phyloP scores from a whole-genome alignment of 2,113 vertebrate genomes.

The Gambusia holbrooki region DNA sequence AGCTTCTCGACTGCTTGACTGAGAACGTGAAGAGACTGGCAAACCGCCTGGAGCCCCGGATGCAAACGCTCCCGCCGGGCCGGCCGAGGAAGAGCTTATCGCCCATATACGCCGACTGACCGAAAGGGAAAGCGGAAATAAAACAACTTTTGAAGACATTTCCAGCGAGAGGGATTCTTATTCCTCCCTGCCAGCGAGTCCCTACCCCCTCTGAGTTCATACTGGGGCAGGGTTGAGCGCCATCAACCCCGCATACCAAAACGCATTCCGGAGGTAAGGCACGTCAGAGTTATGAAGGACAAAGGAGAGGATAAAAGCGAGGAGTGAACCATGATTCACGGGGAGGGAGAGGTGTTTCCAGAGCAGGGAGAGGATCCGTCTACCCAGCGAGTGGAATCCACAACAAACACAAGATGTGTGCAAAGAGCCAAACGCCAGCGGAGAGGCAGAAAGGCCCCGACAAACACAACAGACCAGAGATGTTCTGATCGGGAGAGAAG shows the following conservation, averaged over 20 bases:
- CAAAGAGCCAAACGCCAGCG: constrained; percentile 33
- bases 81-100: constrained; percentile 31
- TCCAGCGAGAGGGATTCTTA: neutral
- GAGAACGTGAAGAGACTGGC: constrained; percentile 58
- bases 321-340: constrained; percentile 41
- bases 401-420: constrained; percentile 50
- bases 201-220: constrained; percentile 16
- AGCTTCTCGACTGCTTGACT: constrained; percentile 25
- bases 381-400: constrained; percentile 50
- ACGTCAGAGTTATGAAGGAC: constrained; percentile 3
- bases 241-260: constrained; percentile 50
- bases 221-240: constrained; percentile 27
- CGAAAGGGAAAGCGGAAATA: neutral
- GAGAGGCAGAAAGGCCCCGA: constrained; percentile 46
- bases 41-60: constrained; percentile 52
- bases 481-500: constrained; percentile 39
- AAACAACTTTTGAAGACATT: constrained; percentile 2
- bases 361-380: constrained; percentile 33
- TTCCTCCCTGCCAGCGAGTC: neutral
- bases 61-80: constrained; percentile 16
- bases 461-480: constrained; percentile 60
- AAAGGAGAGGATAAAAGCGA: neutral
- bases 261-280: constrained; percentile 39
- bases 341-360: constrained; percentile 7
- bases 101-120: neutral